phyloP scores from a whole-genome alignment of 2,113 vertebrate species.

The Turnix velox region DNA sequence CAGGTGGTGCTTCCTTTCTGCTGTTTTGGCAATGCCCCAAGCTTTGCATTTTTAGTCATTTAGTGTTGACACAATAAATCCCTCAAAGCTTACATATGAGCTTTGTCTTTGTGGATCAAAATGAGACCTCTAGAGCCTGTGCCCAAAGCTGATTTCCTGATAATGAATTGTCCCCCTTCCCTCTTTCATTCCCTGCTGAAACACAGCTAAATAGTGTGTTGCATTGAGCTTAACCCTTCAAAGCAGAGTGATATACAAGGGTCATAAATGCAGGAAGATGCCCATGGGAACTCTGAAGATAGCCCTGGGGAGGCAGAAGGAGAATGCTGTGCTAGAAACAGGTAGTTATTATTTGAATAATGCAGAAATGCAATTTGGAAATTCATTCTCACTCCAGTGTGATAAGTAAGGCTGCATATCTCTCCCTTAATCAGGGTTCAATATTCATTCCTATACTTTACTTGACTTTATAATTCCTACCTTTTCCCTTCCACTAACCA shows the following conservation, averaged over 20 bases:
- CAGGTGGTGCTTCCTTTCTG: background rate
- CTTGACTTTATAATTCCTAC: conserved; percentile 4
- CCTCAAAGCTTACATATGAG: background rate
- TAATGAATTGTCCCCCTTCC: background rate
- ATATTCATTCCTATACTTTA: background rate
- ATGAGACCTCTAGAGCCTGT: background rate
- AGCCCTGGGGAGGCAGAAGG: background rate
- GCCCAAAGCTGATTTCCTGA: background rate
- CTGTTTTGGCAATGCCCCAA: background rate
- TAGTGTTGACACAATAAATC: background rate
- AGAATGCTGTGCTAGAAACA: background rate
- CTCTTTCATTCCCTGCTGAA: background rate
- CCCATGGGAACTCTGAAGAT: background rate
- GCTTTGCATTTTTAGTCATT: background rate
- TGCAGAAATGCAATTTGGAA: background rate
- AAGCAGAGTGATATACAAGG: background rate
- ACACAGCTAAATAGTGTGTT: background rate
- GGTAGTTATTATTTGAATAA: conserved; percentile 11
- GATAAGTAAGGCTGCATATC: background rate
- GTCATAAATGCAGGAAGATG: background rate
- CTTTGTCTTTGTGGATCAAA: background rate
- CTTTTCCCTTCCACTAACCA: background rate
- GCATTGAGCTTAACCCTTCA: background rate
- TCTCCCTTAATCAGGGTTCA: background rate
- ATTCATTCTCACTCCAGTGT: background rate